Evolutionary conservation across 1,140 invertebrate genomes (phyloP).

Genomic region (Caenorhabditis tropicalis): DNA sequence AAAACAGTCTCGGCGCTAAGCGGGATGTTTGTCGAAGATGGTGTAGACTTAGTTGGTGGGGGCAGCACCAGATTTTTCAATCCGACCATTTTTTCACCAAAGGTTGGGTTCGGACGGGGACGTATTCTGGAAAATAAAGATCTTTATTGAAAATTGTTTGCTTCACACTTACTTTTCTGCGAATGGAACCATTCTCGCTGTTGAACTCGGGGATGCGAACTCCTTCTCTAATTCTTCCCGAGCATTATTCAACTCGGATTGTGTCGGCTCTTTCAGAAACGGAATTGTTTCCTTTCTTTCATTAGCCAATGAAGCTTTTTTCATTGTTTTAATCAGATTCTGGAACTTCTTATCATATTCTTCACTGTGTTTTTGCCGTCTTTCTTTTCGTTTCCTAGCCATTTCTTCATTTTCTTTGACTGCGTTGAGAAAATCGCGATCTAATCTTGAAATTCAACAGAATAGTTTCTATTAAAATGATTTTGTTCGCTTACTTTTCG

Average conservation of each 20-base stretch:
- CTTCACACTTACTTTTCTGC: background rate
- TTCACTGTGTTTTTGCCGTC: slow-evolving; percentile 1
- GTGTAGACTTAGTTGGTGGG: background rate
- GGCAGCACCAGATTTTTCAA: background rate
- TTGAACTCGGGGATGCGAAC: slow-evolving; percentile 18
- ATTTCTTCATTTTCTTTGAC: background rate
- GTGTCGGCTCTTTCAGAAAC: background rate
- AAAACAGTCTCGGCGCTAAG: background rate
- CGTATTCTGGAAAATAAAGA: background rate
- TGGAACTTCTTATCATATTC: slow-evolving; percentile 19
- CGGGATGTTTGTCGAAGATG: background rate
- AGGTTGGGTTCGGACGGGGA: background rate
- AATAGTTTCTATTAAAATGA: background rate
- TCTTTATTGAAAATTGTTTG: background rate
- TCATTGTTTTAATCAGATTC: background rate
- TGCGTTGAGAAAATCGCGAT: background rate
- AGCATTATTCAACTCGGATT: background rate
- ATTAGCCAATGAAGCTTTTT: background rate
- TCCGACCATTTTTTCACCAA: background rate
- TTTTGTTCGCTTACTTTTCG: background rate
- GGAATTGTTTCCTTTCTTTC: background rate
- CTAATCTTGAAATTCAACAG: background rate
- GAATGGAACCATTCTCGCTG: background rate
- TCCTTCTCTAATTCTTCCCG: background rate
- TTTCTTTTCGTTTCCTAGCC: too few species aligned